These are phyloP conservation scores for Myotis findleyi DNA, from an alignment of 2,797 vertebrate species.

Conservation along the genomic window DNA sequence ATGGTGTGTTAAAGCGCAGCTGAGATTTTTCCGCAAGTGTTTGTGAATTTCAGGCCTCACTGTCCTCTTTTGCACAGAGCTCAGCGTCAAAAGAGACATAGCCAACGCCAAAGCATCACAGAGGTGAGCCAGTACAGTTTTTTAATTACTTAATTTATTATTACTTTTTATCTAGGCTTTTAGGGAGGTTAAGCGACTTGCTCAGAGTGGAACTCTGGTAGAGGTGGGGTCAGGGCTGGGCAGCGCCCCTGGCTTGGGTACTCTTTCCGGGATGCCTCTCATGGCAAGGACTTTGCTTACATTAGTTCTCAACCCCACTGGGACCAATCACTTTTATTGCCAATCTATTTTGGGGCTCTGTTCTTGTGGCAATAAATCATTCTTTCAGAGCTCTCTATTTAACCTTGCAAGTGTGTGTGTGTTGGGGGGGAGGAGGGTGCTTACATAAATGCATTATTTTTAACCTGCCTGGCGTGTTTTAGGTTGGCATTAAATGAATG, in stretches of 20 bases:
- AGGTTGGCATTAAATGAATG: conserved; percentile 58
- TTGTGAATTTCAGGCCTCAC: background rate
- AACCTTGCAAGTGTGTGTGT: conserved; percentile 64
- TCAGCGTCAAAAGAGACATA: conserved; percentile 6
- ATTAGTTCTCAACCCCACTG: conserved; percentile 72
- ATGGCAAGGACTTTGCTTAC: conserved; percentile 60
- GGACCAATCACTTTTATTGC: conserved; percentile 83
- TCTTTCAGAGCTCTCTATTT: conserved; percentile 77
- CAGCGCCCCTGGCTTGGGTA: background rate
- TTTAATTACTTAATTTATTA: background rate
- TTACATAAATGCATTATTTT: conserved; percentile 82
- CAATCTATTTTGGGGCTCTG: conserved; percentile 82
- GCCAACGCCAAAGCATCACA: background rate
- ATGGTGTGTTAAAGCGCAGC: background rate
- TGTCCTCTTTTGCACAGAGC: background rate
- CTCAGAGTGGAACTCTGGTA: background rate
- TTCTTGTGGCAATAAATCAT: conserved; percentile 81
- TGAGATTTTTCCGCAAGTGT: conserved; percentile 31
- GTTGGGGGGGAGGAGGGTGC: background rate
- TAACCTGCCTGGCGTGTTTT: conserved; percentile 74
- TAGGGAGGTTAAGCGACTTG: background rate
- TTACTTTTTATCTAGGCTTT: background rate
- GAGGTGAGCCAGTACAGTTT: background rate
- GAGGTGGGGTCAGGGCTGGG: background rate
- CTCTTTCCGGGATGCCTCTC: conserved; percentile 36